These are phyloP conservation scores for Papilio xuthus DNA, from an alignment of 1,140 invertebrate species.

Conservation along the genomic window DNA sequence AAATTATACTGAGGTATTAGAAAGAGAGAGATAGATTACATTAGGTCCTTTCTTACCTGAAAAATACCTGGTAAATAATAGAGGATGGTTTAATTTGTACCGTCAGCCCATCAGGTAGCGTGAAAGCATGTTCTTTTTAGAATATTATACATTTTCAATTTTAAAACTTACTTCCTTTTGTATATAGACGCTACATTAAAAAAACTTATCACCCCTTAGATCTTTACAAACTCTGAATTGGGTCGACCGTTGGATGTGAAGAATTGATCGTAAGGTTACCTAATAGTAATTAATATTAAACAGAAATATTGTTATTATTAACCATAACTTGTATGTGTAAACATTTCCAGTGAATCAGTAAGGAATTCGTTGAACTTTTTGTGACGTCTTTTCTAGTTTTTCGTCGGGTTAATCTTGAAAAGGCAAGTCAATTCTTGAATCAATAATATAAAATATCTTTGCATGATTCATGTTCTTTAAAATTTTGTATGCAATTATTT, in stretches of 20 bases:
- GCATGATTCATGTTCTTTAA: background rate
- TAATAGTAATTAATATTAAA: background rate
- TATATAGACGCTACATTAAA: background rate
- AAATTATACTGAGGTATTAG: background rate
- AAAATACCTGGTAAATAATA: background rate
- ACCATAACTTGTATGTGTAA: background rate
- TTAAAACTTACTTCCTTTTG: background rate
- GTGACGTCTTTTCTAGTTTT: background rate
- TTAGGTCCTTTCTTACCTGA: background rate
- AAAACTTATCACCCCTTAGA: background rate
- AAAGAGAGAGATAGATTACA: background rate
- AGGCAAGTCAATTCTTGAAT: background rate
- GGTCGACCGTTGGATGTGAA: background rate
- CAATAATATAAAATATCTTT: background rate
- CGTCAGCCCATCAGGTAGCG: constrained; percentile 3
- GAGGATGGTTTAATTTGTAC: background rate
- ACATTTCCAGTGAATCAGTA: background rate
- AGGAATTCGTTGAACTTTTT: constrained; percentile 1
- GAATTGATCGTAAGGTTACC: background rate
- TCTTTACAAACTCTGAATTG: background rate
- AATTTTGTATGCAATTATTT: background rate
- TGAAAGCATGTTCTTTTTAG: background rate
- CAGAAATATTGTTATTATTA: background rate
- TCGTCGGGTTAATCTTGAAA: background rate
- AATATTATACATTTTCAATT: constrained; percentile 10